Conservation (phyloP, 1,140 invertebrate genomes). For the Lithobius niger region DNA sequence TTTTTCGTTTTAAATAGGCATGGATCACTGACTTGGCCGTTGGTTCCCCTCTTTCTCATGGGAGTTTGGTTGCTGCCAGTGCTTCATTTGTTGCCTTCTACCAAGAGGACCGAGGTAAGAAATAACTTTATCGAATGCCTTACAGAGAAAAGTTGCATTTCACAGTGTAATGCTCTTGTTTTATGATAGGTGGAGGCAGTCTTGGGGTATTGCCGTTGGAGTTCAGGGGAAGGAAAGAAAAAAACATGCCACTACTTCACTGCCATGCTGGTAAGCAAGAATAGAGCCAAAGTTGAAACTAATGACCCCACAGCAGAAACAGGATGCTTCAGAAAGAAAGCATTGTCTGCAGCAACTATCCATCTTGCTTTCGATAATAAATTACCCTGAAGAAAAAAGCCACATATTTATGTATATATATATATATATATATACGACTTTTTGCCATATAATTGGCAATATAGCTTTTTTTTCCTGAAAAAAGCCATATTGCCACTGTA, state of each 20-base stretch:
- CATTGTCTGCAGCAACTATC: neutral
- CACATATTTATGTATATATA: too few relatives aligned
- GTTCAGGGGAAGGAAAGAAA: slow-evolving; percentile 70
- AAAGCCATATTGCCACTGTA: too few relatives aligned
- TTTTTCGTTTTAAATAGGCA: too few relatives aligned
- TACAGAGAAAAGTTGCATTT: neutral
- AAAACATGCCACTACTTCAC: slow-evolving; percentile 61
- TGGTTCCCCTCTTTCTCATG: slow-evolving; percentile 79
- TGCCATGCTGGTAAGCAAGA: slow-evolving; percentile 28
- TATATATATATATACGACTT: neutral
- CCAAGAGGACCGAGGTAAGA: slow-evolving; percentile 45
- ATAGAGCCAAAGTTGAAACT: too few relatives aligned
- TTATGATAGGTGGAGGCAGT: slow-evolving; percentile 51
- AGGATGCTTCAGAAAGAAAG: neutral
- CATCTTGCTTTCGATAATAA: too few relatives aligned
- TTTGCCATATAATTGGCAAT: neutral
- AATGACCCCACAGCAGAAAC: neutral
- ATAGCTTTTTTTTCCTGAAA: too few relatives aligned
- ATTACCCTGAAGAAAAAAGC: too few relatives aligned
- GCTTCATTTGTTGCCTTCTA: slow-evolving; percentile 87
- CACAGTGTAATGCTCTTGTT: slow-evolving; percentile 13
- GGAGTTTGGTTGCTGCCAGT: slow-evolving; percentile 84
- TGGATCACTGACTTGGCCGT: slow-evolving; percentile 79
- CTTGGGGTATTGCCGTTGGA: slow-evolving; percentile 70
- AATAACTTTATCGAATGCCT: neutral